Conservation (phyloP, 2,888 invertebrate genomes). For the Mesochorus sp. region DNA sequence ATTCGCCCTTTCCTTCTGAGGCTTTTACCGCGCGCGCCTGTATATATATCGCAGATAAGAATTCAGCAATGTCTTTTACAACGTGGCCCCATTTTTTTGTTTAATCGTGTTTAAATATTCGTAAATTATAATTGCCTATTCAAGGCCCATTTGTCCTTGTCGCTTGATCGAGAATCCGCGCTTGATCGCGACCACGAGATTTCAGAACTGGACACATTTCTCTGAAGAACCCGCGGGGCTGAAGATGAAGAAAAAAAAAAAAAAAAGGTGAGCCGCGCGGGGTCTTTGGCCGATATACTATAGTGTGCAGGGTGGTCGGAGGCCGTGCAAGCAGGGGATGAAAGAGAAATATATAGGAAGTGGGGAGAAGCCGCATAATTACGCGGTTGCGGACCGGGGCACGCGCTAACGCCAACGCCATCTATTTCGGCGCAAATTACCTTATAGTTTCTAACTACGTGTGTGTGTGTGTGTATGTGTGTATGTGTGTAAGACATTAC, state of each 20-base stretch:
- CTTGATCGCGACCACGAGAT: background rate
- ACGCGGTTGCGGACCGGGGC: conserved; percentile 66
- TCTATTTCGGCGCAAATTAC: conserved; percentile 67
- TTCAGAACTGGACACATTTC: background rate
- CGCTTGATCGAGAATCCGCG: too few species aligned
- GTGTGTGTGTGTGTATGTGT: background rate
- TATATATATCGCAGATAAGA: background rate
- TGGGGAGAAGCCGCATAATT: conserved; percentile 70
- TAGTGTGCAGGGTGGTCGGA: conserved; percentile 39
- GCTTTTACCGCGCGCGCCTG: conserved; percentile 38
- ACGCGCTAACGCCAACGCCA: conserved; percentile 64
- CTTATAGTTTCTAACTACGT: conserved; percentile 53
- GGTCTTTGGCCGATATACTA: conserved; percentile 52
- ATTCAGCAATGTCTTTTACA: conserved; percentile 60
- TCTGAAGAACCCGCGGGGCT: conserved; percentile 8
- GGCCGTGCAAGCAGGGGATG: conserved; percentile 45
- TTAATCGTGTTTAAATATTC: too few species aligned
- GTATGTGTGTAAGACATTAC: background rate
- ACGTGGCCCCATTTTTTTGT: too few species aligned
- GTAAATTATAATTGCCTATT: too few species aligned
- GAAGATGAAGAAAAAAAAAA: too few species aligned
- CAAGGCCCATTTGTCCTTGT: too few species aligned
- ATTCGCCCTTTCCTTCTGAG: conserved; percentile 49
- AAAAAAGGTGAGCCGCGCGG: conserved; percentile 30
- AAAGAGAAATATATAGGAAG: conserved; percentile 60